phyloP scores from a whole-genome alignment of 2,113 vertebrate genomes.

The Pipra filicauda region DNA sequence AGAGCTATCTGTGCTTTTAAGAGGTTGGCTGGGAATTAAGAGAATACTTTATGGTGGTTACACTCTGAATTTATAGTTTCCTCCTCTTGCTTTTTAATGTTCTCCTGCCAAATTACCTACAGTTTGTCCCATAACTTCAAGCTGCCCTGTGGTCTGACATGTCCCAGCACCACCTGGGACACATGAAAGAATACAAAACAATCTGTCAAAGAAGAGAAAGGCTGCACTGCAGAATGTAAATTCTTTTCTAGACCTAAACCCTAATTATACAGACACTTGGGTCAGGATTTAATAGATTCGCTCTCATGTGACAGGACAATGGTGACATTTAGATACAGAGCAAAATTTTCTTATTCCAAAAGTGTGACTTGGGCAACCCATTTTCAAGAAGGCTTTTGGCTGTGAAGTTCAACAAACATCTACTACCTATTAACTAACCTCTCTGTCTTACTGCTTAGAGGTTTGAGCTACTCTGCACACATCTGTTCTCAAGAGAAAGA shows the following conservation, averaged over 20 bases:
- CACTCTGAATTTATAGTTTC: slow-evolving; percentile 66
- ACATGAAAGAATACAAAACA: slow-evolving; percentile 7
- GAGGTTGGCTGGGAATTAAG: slow-evolving; percentile 49
- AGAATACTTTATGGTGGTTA: slow-evolving; percentile 57
- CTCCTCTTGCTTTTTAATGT: slow-evolving; percentile 57
- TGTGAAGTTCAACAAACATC: not conserved
- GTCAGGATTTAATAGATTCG: not conserved
- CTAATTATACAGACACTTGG: not conserved
- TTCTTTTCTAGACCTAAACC: not conserved
- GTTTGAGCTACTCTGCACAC: not conserved
- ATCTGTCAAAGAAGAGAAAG: not conserved
- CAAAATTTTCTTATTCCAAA: not conserved
- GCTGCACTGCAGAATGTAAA: not conserved
- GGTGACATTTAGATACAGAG: not conserved
- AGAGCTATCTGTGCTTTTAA: slow-evolving; percentile 50
- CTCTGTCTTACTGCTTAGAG: not conserved
- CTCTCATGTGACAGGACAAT: not conserved
- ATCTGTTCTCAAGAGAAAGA: not conserved
- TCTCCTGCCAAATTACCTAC: slow-evolving; percentile 50
- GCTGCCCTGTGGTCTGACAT: slow-evolving; percentile 26
- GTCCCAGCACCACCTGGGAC: slow-evolving; percentile 31
- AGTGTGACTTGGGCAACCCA: not conserved
- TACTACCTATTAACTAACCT: not conserved
- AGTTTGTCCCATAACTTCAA: slow-evolving; percentile 4
- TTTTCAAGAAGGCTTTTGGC: not conserved